A percentile compares a stretch with the other conserved stretches of the same genome.
Evolutionary conservation across 2,888 invertebrate species (phyloP).

Genomic region (Halictus ligatus): DNA sequence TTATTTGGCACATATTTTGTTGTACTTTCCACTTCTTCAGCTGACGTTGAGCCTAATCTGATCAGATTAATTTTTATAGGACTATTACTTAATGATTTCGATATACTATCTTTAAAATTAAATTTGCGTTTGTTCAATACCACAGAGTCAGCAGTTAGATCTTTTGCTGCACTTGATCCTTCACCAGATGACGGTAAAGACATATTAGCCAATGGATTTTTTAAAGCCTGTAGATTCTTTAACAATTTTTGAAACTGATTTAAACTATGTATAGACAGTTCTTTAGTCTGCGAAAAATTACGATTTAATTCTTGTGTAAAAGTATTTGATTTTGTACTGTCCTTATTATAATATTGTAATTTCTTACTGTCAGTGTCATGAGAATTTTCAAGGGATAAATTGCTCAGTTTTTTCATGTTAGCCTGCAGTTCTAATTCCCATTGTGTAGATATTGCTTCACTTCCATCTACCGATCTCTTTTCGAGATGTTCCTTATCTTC

Average conservation of each 20-base stretch:
- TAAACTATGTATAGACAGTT: slow-evolving; percentile 33
- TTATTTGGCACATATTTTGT: slow-evolving; percentile 63
- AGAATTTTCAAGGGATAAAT: slow-evolving; percentile 78
- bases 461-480: slow-evolving; percentile 90
- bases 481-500: slow-evolving; percentile 90
- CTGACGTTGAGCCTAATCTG: slow-evolving; percentile 63
- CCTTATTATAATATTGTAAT: slow-evolving; percentile 31
- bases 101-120: slow-evolving; percentile 66
- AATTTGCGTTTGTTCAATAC: slow-evolving; percentile 20
- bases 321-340: slow-evolving; percentile 24
- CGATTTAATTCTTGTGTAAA: slow-evolving; percentile 22
- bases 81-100: slow-evolving; percentile 78
- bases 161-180: slow-evolving; percentile 10
- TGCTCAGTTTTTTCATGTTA: slow-evolving; percentile 91
- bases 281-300: slow-evolving; percentile 25
- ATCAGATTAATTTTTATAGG: slow-evolving; percentile 74
- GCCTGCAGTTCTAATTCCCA: slow-evolving; percentile 92
- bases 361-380: slow-evolving; percentile 43
- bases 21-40: slow-evolving; percentile 39
- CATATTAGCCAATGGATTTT: slow-evolving; percentile 24
- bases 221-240: slow-evolving; percentile 23
- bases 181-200: slow-evolving; percentile 25
- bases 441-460: slow-evolving; percentile 88
- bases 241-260: slow-evolving; percentile 42
- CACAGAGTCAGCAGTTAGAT: slow-evolving; percentile 11